These are phyloP conservation scores for Heteractis magnifica DNA, from an alignment of 92 coral and sea anemone species.

Conservation along the genomic window DNA sequence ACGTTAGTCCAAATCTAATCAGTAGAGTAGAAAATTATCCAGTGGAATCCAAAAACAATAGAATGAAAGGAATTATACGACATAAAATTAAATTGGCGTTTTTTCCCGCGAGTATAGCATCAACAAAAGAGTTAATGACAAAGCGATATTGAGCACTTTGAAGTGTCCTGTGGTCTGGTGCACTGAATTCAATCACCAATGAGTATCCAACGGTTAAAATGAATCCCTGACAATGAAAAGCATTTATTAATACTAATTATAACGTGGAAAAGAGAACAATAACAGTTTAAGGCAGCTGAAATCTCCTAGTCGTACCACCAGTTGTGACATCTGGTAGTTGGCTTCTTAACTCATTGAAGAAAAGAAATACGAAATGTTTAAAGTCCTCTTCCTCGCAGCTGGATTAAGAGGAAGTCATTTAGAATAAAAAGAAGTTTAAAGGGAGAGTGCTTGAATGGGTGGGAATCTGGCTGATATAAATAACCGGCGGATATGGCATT, in stretches of 20 bases:
- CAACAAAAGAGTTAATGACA: neutral
- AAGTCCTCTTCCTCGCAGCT: neutral
- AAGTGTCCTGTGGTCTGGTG: neutral
- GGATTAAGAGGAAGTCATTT: neutral
- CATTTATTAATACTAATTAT: slow-evolving; percentile 3
- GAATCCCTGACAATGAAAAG: neutral
- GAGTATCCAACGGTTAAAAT: neutral
- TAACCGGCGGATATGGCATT: neutral
- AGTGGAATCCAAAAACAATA: too few relatives aligned
- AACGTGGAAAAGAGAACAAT: slow-evolving; percentile 2
- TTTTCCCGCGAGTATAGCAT: neutral
- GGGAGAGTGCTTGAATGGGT: neutral
- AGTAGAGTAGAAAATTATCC: too few relatives aligned
- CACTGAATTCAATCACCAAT: neutral
- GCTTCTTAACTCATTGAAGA: neutral
- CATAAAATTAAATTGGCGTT: neutral
- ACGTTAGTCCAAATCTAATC: too few relatives aligned
- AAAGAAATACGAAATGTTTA: neutral
- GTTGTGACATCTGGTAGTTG: neutral
- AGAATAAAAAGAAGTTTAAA: neutral
- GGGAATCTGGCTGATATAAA: neutral
- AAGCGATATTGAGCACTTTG: neutral
- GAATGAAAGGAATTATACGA: neutral
- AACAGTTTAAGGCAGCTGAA: neutral
- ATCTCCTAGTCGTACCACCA: slow-evolving; percentile 1